A percentile compares a stretch with the other conserved stretches of the same genome.
Conservation (phyloP, 2,888 invertebrate genomes). For the Elysia crispata region DNA sequence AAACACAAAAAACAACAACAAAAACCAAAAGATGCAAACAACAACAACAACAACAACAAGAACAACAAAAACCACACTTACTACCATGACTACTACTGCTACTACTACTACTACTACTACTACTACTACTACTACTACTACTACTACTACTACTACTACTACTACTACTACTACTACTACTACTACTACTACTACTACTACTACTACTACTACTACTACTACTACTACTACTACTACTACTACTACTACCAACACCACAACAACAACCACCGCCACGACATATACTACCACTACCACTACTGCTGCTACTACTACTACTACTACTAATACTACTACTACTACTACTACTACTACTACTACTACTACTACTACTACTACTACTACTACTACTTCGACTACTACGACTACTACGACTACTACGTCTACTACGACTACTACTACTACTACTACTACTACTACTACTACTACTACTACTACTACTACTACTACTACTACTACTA, state of each 20-base stretch:
- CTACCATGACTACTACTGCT: not conserved
- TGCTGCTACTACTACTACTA: not conserved
- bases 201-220: conserved; percentile 43
- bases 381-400: no score
- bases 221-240: conserved; percentile 44
- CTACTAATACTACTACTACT: no score
- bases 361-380: no score
- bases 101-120: conserved; percentile 27
- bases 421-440: no score
- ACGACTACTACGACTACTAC: no score
- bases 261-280: not conserved
- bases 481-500: not conserved
- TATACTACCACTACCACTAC: not conserved
- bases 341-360: no score
- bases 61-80: not conserved
- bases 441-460: not conserved
- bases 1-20: no score
- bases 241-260: conserved; percentile 23
- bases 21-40: no score
- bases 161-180: conserved; percentile 27
- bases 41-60: not conserved
- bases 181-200: conserved; percentile 41
- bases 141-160: conserved; percentile 20
- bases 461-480: not conserved
- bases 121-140: conserved; percentile 15